A percentile compares a stretch with the other conserved stretches of the same genome.
Conservation (phyloP, 2,113 vertebrate genomes). For the Aythya baeri region DNA sequence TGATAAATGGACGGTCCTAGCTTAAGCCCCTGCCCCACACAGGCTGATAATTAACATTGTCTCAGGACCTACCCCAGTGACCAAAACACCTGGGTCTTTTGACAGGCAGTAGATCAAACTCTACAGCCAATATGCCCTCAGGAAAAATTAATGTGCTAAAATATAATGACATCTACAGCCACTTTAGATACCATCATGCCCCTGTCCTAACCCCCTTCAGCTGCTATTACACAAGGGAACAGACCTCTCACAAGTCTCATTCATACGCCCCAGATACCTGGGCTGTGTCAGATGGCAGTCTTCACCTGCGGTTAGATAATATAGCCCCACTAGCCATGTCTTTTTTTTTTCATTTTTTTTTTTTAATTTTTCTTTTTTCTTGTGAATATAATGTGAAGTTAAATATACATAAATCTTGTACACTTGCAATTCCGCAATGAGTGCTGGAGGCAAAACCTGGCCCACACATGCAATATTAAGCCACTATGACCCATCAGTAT, state of each 20-base stretch:
- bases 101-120: neutral
- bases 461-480: neutral
- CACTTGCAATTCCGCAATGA: neutral
- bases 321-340: neutral
- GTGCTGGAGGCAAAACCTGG: neutral
- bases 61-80: neutral
- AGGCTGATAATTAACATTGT: neutral
- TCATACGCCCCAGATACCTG: neutral
- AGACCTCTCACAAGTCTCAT: neutral
- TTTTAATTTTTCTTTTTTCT: neutral
- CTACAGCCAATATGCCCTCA: neutral
- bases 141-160: neutral
- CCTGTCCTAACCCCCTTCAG: neutral
- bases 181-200: neutral
- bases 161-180: neutral
- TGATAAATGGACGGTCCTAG: neutral
- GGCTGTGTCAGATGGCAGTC: neutral
- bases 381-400: neutral
- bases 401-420: neutral
- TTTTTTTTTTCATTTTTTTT: no score
- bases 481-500: neutral
- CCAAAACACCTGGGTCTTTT: neutral
- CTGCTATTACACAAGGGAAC: neutral
- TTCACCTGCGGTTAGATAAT: neutral
- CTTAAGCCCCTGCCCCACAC: neutral